A percentile compares a stretch with the other conserved stretches of the same genome.
Conservation (phyloP, 2,888 invertebrate species). For the Spisula solida region DNA sequence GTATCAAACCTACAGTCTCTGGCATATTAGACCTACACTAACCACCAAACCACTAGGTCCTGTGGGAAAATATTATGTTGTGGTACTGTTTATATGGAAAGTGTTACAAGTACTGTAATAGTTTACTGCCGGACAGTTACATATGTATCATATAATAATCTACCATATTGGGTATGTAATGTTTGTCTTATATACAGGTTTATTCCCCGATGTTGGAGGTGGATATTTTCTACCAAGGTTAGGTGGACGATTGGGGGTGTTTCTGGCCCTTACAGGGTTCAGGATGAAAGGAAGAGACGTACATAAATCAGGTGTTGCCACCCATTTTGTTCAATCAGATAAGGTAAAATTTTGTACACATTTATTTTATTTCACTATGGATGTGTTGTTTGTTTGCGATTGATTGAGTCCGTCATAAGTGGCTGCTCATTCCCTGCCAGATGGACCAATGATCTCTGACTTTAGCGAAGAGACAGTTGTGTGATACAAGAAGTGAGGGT, state of each 20-base stretch:
- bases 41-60: too few species aligned
- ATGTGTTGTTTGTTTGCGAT: not conserved
- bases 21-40: too few species aligned
- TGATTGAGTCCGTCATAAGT: too few species aligned
- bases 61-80: too few species aligned
- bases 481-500: too few species aligned
- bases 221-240: constrained; percentile 96
- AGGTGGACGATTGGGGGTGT: constrained; percentile 94
- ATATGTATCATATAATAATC: not conserved
- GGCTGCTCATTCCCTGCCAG: too few species aligned
- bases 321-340: constrained; percentile 93
- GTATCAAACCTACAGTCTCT: too few species aligned
- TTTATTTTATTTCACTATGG: not conserved
- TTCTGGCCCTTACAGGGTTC: constrained; percentile 95
- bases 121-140: too few species aligned
- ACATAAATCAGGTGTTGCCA: constrained; percentile 95
- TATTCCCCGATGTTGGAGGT: constrained; percentile 99
- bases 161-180: not conserved
- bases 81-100: too few species aligned
- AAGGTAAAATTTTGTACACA: constrained; percentile 82
- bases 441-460: too few species aligned
- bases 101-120: too few species aligned
- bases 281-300: constrained; percentile 93
- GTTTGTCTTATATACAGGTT: constrained; percentile 88
- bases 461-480: too few species aligned